Conservation (phyloP, 2,113 vertebrate genomes). For the Microtus richardsoni region DNA sequence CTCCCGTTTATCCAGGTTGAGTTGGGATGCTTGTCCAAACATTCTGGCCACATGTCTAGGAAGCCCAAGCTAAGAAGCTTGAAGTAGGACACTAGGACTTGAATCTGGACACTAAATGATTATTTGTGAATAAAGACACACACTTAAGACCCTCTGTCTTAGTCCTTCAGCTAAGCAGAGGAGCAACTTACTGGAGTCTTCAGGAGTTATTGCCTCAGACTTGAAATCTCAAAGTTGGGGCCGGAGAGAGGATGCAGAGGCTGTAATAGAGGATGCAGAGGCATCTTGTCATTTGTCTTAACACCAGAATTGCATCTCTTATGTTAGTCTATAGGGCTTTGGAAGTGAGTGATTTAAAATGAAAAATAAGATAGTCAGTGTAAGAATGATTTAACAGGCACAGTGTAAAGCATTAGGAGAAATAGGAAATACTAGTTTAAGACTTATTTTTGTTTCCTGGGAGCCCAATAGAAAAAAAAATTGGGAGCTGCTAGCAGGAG, state of each 20-base stretch:
- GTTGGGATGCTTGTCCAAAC: not conserved
- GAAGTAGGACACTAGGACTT: not conserved
- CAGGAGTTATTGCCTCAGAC: constrained; percentile 5
- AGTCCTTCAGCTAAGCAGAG: not conserved
- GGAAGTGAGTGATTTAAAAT: constrained; percentile 47
- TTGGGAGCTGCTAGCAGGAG: not conserved
- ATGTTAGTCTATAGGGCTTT: not conserved
- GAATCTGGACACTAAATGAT: not conserved
- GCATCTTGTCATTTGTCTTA: not conserved
- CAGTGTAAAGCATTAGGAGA: not conserved
- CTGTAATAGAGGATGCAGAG: not conserved
- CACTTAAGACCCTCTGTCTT: not conserved
- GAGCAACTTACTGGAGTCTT: not conserved
- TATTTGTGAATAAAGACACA: constrained; percentile 4
- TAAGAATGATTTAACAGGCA: not conserved
- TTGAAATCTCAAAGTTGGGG: not conserved
- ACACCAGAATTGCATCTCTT: not conserved
- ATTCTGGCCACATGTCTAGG: not conserved
- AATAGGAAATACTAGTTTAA: constrained; percentile 22
- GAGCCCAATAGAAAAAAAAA: not conserved
- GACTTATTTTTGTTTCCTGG: constrained; percentile 25
- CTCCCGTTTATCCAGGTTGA: not conserved
- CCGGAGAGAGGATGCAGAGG: not conserved
- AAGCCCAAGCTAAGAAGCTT: constrained; percentile 32
- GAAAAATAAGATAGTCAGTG: constrained; percentile 27